A percentile compares a stretch with the other conserved stretches of the same genome.
These are phyloP conservation scores for Leptoteleia sp. DNA, from an alignment of 1,140 invertebrate genomes.

Conservation along the genomic window DNA sequence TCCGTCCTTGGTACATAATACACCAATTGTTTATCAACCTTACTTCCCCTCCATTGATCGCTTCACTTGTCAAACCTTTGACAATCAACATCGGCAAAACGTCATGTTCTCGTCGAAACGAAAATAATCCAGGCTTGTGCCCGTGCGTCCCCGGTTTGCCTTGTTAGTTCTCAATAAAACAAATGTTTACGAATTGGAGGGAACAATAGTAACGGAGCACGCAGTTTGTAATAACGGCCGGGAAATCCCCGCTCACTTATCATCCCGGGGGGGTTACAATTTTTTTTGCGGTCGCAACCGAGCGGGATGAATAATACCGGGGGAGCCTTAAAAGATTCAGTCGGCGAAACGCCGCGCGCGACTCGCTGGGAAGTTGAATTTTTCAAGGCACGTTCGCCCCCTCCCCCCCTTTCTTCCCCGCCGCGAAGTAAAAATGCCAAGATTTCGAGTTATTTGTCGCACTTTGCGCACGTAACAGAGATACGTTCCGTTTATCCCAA, in stretches of 20 bases:
- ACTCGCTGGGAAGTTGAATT: slow-evolving; percentile 44
- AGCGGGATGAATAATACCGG: slow-evolving; percentile 55
- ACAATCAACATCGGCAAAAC: no score
- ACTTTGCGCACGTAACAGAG: slow-evolving; percentile 51
- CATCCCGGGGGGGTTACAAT: slow-evolving; percentile 36
- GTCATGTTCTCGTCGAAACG: no score
- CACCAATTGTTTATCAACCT: no score
- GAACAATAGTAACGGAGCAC: neutral
- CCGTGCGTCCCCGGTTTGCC: no score
- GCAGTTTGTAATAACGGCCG: slow-evolving; percentile 12
- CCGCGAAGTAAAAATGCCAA: slow-evolving; percentile 48
- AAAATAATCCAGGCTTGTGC: no score
- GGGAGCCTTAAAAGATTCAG: slow-evolving; percentile 59
- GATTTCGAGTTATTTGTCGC: slow-evolving; percentile 62
- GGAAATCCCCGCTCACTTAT: slow-evolving; percentile 36
- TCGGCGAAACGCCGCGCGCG: slow-evolving; percentile 43
- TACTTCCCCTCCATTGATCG: no score
- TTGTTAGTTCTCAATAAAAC: slow-evolving; percentile 3
- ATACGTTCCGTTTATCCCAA: slow-evolving; percentile 51
- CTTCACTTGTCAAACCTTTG: no score
- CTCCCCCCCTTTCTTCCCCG: no score
- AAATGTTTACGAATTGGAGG: neutral
- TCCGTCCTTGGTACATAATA: no score
- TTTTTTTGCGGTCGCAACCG: slow-evolving; percentile 27
- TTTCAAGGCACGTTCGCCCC: slow-evolving; percentile 50